Evolutionary conservation across 2,113 vertebrate species (phyloP).

Genomic region (Laterallus jamaicensis): DNA sequence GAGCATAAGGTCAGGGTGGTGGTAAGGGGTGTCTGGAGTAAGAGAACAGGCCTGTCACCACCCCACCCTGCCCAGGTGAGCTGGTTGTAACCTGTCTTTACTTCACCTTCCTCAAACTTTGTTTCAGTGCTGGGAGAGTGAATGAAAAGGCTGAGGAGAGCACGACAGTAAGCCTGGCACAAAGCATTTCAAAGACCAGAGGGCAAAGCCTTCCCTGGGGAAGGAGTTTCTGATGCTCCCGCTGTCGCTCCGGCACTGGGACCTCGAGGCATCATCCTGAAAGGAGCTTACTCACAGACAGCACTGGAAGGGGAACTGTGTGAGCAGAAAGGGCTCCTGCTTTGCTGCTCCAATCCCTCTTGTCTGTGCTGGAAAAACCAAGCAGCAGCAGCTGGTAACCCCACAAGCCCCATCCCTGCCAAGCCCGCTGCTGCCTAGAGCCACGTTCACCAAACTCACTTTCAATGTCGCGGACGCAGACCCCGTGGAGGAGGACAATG

Average conservation of each 20-base stretch:
- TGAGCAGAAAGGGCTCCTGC: not conserved
- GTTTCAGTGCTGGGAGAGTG: not conserved
- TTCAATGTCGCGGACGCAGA: constrained; percentile 91
- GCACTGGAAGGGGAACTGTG: not conserved
- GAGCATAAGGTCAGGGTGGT: not conserved
- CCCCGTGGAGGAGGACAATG: constrained; percentile 92
- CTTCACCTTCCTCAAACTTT: not conserved
- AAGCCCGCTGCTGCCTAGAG: too few species aligned
- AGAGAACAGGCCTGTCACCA: fast-evolving
- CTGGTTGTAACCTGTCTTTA: not conserved
- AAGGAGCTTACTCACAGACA: not conserved
- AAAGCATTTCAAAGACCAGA: not conserved
- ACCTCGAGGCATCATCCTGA: not conserved
- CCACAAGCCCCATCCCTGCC: fast-evolving
- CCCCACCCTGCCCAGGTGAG: not conserved
- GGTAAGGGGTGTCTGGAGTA: fast-evolving
- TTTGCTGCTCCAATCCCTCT: not conserved
- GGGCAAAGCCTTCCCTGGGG: not conserved
- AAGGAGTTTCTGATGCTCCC: not conserved
- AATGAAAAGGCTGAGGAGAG: not conserved
- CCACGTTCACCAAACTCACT: constrained; percentile 79
- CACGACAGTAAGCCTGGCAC: not conserved
- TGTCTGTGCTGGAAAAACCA: not conserved
- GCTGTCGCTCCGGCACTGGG: not conserved
- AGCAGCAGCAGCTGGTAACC: not conserved